Base-by-base conservation (phyloP, 2,113 vertebrate genomes). In the Mungos mungo region DNA sequence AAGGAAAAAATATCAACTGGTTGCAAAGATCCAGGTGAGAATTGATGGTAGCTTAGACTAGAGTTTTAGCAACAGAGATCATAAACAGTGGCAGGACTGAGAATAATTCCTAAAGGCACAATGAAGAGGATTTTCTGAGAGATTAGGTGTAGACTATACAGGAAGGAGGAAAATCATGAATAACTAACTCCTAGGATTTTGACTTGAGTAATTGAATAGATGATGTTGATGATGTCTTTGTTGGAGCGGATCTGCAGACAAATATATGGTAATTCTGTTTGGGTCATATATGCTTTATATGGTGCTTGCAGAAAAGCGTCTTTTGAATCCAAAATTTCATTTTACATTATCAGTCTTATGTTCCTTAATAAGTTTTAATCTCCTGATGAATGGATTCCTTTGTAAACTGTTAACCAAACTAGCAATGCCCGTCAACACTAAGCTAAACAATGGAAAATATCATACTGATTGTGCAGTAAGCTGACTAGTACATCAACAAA, bases 321-420 rank as follows among this genome's bases (percentile, higher is more conserved):
- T n/a, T 69, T 90, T 41, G 27, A 35, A 90, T 16, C 21, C 21
- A 33, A 86, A 76, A 27, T 92, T 95, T 91, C 10, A 25, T 68
- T 66, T 80, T 66, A 63, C 8, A 19, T 60, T 50, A 84, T 79
- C 16, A 83, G 19, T 84, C 65, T 33, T 4, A 52, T 25, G 25
- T 77, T 50, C 66, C 35, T 93, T 80, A 90, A 92, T 92, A 90
- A 77, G 8, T 15, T 11, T 29, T 47, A 41, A 13, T 71, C 15
- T 74, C 72, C 35, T 63, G 8, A 69, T 81, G 54, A 93, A 47
- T 12, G 14, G n/a, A 2, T 15, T 82, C 31, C 27, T 89, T 77
- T 85, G 27, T 45, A 83, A 97, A 86, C 27, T 0, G 1, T 68
- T 95, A 93, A 52, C 72, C 84, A 86, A 82, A 96, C 27, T 83